Base-by-base conservation (phyloP, 2,888 invertebrate genomes). In the Drosophila multiciliata region DNA sequence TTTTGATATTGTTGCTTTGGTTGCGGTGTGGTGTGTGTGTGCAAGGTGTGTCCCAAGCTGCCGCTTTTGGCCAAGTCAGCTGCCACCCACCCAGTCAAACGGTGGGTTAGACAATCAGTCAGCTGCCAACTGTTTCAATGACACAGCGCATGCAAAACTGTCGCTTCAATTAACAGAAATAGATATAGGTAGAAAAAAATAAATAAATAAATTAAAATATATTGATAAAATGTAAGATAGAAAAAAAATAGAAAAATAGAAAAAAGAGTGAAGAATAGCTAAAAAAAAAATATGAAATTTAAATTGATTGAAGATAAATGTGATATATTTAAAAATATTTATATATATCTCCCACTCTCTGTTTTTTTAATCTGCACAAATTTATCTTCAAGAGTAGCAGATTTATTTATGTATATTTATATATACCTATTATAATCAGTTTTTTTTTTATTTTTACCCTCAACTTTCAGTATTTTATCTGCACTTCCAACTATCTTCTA, bases 11-110 rank as follows among this genome's bases (percentile, higher is more conserved):
- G 52, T 45, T 61, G 57, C 23, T 69, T 55, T 45, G 17, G 36
- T 42, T 62, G 53, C 48, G 62, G 52, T 74, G 58, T n/a, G 17
- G 29, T 12, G 23, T 50, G 42, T n/a, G 68, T 78, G 83, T 58
- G 86, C 86, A 84, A 84, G 84, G 84, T 85, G 84, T 88, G 87
- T 71, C 82, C 60, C 76, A 75, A 73, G 80, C 69, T 57, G 57
- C 57, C 73, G 73, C 60, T 65, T 78, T 75, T 75, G 67, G 80
- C 72, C 78, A 78, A 78, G 64, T 55, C 54, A 57, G 33, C 48
- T 55, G 67, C 75, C 84, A 80, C 82, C 82, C 87, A 83, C 83
- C 80, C 77, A 60, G 52, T 63, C 62, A 59, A 79, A 48, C 54
- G 20, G 23, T 36, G 35, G 6, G 26, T 36, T 15, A 40, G 1